Conservation (phyloP, 2,888 invertebrate species). For the Zaprionus obscuricornis region DNA sequence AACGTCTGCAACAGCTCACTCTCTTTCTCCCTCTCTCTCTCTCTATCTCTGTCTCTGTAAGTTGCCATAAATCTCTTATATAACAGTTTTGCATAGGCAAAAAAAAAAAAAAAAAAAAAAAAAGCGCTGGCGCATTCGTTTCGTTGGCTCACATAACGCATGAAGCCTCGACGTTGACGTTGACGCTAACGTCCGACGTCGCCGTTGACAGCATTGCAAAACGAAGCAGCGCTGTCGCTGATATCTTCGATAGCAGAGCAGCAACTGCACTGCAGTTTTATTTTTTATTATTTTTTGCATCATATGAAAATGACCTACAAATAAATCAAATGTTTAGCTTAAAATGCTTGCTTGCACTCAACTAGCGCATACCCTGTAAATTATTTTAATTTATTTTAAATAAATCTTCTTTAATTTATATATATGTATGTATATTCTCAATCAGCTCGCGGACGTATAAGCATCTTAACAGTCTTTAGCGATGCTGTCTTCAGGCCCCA, state of each 20-base stretch:
- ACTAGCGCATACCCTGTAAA: slow-evolving; percentile 3
- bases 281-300: slow-evolving; percentile 40
- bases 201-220: background rate
- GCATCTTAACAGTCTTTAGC: too few relatives aligned
- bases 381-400: background rate
- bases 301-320: slow-evolving; percentile 72
- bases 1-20: too few relatives aligned
- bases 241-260: slow-evolving; percentile 26
- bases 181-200: background rate
- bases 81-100: slow-evolving; percentile 57
- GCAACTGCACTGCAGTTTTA: slow-evolving; percentile 12
- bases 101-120: slow-evolving; percentile 45
- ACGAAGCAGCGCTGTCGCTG: slow-evolving; percentile 11
- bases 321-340: too few relatives aligned
- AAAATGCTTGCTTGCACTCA: too few relatives aligned
- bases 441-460: too few relatives aligned
- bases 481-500: too few relatives aligned
- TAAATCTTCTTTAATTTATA: background rate
- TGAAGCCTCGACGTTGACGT: background rate
- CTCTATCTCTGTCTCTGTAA: too few relatives aligned
- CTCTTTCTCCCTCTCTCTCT: too few relatives aligned
- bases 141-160: slow-evolving; percentile 14
- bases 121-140: slow-evolving; percentile 32
- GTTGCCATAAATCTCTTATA: slow-evolving; percentile 58
- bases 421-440: background rate